Base-by-base conservation (phyloP, 2,113 vertebrate species). In the Sardina pilchardus region DNA sequence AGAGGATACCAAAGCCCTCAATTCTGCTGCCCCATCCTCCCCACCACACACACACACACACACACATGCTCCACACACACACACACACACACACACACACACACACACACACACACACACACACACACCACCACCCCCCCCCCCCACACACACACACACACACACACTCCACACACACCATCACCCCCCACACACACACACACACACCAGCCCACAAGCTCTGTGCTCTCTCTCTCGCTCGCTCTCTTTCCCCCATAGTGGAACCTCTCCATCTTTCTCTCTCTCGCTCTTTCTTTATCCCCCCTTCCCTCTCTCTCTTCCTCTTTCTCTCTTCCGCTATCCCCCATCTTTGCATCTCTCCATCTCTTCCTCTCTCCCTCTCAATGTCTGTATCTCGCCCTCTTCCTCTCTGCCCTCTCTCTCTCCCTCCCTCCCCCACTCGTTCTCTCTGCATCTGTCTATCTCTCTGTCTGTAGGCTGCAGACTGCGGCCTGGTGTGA, bases 401-500 rank as follows among this genome's bases (percentile, higher is more conserved):
- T 71, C 30, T 34, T 4, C 14, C 30, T 34, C 30, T 12, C 1
- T 34, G 0, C 56, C n/a, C 56, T 9, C 3, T 6, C 56, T 63
- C 24, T 63, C 24, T n/a, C 21, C n/a, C 24, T 63, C 24, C 6
- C 56, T 59, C 24, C 5, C 53, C 24, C 10, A 0, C 24, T 63
- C 56, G 8, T 4, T 4, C 56, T 26, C 56, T 42, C 50, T 7
- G 75, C 39, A 30, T 21, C 36, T 6, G 36, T 19, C 39, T 24
- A 16, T 21, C 53, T 59, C 21, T 50, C 21, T 8, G 43, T 10
- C 9, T 59, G 48, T 50, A 17, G 48, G 63, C 80, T 48, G 83
- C 17, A 43, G 56, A 81, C 34, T 17, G 50, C 78, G 71, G 39
- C 71, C 75, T 78, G 48, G 71, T 47, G 17, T 26, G 86, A 81